phyloP scores from a whole-genome alignment of 2,888 invertebrate species.

The Nomada fabriciana region DNA sequence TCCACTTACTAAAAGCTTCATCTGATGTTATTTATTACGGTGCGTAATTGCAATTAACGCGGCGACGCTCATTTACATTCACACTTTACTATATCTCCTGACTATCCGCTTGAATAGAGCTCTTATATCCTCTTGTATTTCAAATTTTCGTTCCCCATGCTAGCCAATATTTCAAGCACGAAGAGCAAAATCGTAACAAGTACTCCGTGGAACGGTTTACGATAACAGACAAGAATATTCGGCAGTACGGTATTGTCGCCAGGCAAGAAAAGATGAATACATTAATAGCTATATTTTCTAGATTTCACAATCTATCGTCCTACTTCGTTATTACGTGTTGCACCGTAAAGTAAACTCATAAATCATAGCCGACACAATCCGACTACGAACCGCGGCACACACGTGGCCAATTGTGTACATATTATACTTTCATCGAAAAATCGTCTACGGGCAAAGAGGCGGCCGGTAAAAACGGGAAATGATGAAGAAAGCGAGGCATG shows the following conservation, averaged over 20 bases:
- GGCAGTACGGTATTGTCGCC: background rate
- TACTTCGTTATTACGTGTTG: background rate
- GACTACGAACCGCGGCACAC: background rate
- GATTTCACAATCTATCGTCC: too few species aligned
- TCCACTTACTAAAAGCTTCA: background rate
- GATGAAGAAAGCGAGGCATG: conserved; percentile 31
- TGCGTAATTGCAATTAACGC: too few species aligned
- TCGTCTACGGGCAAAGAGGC: background rate
- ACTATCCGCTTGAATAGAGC: too few species aligned
- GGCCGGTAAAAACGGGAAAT: background rate
- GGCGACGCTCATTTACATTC: too few species aligned
- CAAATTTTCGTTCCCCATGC: too few species aligned
- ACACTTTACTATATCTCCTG: too few species aligned
- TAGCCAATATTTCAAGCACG: too few species aligned
- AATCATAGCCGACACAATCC: background rate
- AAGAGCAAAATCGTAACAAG: background rate
- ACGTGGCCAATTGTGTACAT: background rate
- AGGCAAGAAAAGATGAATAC: too few species aligned
- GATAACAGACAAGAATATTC: background rate
- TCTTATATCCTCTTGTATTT: too few species aligned
- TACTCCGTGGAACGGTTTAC: background rate
- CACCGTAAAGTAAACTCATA: background rate
- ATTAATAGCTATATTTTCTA: too few species aligned
- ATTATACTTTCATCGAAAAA: background rate
- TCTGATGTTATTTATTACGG: too few species aligned